Percentiles rank a stretch among this genome's conserved stretches.
Conservation (phyloP, 2,797 vertebrate species). For the Chaetophractus vellerosus region DNA sequence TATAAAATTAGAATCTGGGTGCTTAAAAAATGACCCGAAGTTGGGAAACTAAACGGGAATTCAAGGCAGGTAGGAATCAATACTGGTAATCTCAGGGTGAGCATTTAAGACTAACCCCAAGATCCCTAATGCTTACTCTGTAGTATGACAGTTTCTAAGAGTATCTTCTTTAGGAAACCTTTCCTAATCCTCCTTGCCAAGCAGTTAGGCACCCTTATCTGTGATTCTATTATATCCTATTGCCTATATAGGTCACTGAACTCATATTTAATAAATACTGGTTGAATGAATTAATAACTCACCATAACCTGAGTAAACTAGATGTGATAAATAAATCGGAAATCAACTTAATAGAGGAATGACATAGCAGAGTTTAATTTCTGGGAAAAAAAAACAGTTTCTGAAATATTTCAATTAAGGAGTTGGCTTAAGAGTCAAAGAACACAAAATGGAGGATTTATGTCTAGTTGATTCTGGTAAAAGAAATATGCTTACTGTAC, state of each 20-base stretch:
- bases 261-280: slow-evolving; percentile 20
- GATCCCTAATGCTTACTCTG: not conserved
- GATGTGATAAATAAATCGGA: slow-evolving; percentile 35
- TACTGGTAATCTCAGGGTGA: not conserved
- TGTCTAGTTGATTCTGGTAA: slow-evolving; percentile 61
- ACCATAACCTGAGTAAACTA: slow-evolving; percentile 16
- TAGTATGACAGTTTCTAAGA: not conserved
- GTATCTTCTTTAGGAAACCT: not conserved
- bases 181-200: not conserved
- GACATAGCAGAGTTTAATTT: slow-evolving; percentile 45
- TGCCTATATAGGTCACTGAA: slow-evolving; percentile 21
- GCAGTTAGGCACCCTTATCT: not conserved
- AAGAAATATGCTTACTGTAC: slow-evolving; percentile 95
- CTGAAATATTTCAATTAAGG: slow-evolving; percentile 66
- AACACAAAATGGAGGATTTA: slow-evolving; percentile 56
- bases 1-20: slow-evolving; percentile 20
- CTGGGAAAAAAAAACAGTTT: slow-evolving; percentile 27
- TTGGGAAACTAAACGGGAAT: slow-evolving; percentile 37
- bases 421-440: slow-evolving; percentile 49
- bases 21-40: slow-evolving; percentile 30
- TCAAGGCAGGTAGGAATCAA: slow-evolving; percentile 37
- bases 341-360: slow-evolving; percentile 67
- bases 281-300: slow-evolving; percentile 57
- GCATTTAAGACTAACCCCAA: not conserved
- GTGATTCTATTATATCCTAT: not conserved